Conservation (phyloP, 2,888 invertebrate genomes). For the Luperina testacea region DNA sequence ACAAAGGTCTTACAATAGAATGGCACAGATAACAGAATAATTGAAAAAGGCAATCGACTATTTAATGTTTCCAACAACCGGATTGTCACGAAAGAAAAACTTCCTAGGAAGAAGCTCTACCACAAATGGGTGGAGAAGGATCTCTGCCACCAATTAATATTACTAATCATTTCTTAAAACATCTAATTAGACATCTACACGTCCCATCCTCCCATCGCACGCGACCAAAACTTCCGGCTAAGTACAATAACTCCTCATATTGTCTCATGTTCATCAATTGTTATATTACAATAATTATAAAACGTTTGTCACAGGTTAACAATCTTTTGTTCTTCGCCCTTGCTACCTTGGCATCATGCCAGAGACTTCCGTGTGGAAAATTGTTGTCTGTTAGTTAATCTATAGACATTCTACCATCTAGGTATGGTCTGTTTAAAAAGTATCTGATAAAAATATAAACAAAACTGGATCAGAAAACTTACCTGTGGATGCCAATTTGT, state of each 20-base stretch:
- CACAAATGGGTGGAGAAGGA: neutral
- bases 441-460: neutral
- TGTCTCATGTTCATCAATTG: constrained; percentile 35
- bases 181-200: neutral
- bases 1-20: no score
- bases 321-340: constrained; percentile 77
- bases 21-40: no score
- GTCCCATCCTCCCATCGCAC: neutral
- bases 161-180: neutral
- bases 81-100: neutral
- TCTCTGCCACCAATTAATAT: neutral
- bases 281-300: constrained; percentile 47
- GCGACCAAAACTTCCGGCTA: constrained; percentile 10
- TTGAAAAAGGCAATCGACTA: no score
- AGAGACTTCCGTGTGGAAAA: constrained; percentile 59
- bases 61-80: no score
- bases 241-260: constrained; percentile 6
- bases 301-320: constrained; percentile 75
- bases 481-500: neutral
- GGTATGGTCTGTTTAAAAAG: neutral
- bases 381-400: constrained; percentile 3
- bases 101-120: neutral
- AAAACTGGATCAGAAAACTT: neutral
- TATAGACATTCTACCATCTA: constrained; percentile 12
- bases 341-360: constrained; percentile 64